Evolutionary conservation across 2,113 vertebrate genomes (phyloP).

Genomic region (Vombatus ursinus): DNA sequence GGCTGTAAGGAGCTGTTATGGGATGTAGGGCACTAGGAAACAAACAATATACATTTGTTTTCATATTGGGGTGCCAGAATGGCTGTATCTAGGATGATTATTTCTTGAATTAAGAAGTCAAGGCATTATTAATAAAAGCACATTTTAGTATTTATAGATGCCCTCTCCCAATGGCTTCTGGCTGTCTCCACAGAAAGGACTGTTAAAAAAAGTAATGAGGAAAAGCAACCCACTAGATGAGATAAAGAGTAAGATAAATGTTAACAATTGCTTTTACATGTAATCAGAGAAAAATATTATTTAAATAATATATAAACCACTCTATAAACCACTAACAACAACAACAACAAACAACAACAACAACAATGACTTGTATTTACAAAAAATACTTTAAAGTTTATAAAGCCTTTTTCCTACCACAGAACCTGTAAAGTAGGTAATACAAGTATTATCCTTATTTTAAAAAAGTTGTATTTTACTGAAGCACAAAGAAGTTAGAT

Average conservation of each 20-base stretch:
- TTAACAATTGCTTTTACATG: not conserved
- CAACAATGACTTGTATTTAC: not conserved
- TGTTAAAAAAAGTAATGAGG: not conserved
- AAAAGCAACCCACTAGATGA: not conserved
- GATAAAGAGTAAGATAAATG: conserved; percentile 1
- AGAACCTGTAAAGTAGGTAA: not conserved
- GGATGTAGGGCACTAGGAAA: conserved; percentile 40
- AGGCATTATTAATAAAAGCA: conserved; percentile 14
- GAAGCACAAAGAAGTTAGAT: not conserved
- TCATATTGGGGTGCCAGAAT: conserved; percentile 45
- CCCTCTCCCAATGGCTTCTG: conserved; percentile 27
- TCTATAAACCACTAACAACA: not conserved
- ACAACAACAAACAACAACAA: not conserved
- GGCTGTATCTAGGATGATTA: conserved; percentile 9
- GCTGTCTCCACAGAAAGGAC: not conserved
- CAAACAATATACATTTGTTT: conserved; percentile 53
- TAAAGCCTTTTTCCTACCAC: not conserved
- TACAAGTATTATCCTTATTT: not conserved
- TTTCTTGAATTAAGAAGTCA: conserved; percentile 39
- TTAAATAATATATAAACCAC: too few relatives aligned
- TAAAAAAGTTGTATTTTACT: not conserved
- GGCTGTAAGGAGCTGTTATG: conserved; percentile 35
- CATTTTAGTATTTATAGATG: conserved; percentile 21
- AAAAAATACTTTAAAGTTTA: not conserved
- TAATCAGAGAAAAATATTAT: not conserved